phyloP scores from a whole-genome alignment of 35 echinoderm and acorn worm species.

The Nesometra sesokonis region DNA sequence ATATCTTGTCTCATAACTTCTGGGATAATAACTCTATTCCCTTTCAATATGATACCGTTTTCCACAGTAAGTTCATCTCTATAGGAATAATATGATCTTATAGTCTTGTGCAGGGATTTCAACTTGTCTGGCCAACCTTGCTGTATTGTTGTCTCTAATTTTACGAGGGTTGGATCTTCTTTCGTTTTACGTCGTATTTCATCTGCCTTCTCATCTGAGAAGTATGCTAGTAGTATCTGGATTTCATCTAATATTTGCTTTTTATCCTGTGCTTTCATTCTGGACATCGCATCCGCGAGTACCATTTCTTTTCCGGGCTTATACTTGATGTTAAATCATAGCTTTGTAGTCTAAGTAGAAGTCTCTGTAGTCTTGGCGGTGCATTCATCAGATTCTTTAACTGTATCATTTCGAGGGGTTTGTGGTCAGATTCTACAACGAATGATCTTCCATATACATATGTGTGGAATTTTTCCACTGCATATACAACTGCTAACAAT shows the following conservation, averaged over 20 bases:
- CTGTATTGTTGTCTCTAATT: background rate
- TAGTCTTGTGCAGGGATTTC: background rate
- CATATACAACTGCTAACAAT: background rate
- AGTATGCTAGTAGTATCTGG: constrained; percentile 4
- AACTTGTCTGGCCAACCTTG: constrained; percentile 18
- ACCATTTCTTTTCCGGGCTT: constrained; percentile 32
- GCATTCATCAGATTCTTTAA: constrained; percentile 13
- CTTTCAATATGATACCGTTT: constrained; percentile 17
- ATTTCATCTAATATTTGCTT: background rate
- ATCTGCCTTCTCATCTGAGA: background rate
- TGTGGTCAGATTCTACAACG: background rate
- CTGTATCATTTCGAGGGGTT: background rate
- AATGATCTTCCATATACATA: background rate
- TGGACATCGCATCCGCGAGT: constrained; percentile 21
- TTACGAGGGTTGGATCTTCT: background rate
- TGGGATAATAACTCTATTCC: constrained; percentile 4
- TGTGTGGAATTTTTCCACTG: background rate
- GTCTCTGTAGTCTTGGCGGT: constrained; percentile 36
- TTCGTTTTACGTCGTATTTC: background rate
- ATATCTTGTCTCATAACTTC: constrained; percentile 26
- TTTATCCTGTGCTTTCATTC: background rate
- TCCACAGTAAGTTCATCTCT: constrained; percentile 23
- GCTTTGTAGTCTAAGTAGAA: constrained; percentile 12
- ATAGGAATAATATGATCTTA: constrained; percentile 17
- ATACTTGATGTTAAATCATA: constrained; percentile 39